Base-by-base conservation (phyloP, 2,797 vertebrate species). In the Pitangus sulphuratus region DNA sequence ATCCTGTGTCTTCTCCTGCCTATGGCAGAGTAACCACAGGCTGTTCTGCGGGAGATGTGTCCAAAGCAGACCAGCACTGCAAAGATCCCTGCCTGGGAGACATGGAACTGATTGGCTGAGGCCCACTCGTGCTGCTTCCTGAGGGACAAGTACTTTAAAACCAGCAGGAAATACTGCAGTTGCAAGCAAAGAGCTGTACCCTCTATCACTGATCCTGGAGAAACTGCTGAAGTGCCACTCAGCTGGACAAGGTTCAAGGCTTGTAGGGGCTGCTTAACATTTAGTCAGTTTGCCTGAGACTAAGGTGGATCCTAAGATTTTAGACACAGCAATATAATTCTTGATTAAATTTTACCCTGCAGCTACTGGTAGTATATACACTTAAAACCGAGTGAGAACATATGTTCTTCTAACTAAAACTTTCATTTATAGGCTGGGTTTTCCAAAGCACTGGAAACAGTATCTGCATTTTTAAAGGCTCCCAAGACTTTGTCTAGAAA, bases 301-400 rank as follows among this genome's bases (percentile, higher is more conserved):
- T 68, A 40, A 71, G 37, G 31, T 78, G 53, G 24, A 48, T 84
- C 22, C 2, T 21, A 24, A 76, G 42, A 45, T 56, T 81, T 79
- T 50, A 72, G 45, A 26, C 28, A 22, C 2, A 65, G 39, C 37
- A 60, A 64, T 89, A n/a, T 82, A 79, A 69, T 84, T 88, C 62
- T 79, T 95, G 54, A 78, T 96, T 84, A 91, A 72, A 76, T 82
- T 78, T 84, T 87, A 94, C 64, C 58, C 78, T 69, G 70, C 54
- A 87, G 30, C 87, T 89, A 76, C 45, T 82, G 78, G 30, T 71
- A 30, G 45, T 24, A 24, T 16, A 18, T 33, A 30, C 39, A 79
- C 58, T 87, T 89, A 87, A 81, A 93, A 80, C 10, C 20, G 6
- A 93, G 68, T 40, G 42, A 64, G 71, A 94, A 57, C 47, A 45